A percentile compares a stretch with the other conserved stretches of the same genome.
Evolutionary conservation across 37 sponge, comb jelly and placozoan species (phyloP).

Genomic region (Corticium candelabrum): DNA sequence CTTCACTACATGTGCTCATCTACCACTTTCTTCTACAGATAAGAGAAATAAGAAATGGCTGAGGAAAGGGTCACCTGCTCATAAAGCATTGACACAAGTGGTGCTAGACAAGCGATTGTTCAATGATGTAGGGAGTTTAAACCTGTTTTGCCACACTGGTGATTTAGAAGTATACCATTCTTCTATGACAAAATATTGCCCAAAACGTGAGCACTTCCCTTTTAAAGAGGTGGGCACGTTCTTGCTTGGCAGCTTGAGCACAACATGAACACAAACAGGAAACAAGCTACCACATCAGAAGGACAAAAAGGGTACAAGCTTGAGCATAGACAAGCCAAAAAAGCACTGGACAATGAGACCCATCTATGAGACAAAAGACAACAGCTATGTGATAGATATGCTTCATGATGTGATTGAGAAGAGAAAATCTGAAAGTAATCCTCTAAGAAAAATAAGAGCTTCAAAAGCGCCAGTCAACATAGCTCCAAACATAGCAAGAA

Average conservation of each 20-base stretch:
- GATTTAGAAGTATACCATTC: slow-evolving; percentile 2
- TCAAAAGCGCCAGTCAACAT: not conserved
- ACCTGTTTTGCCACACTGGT: too few relatives aligned
- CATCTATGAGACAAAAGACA: too few relatives aligned
- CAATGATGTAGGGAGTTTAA: not conserved
- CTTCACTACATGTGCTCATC: not conserved
- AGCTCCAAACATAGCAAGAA: not conserved
- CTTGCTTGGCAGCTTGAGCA: too few relatives aligned
- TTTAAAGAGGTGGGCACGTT: not conserved
- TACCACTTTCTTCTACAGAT: not conserved
- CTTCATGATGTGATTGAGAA: not conserved
- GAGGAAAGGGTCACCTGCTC: not conserved
- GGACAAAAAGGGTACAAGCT: not conserved
- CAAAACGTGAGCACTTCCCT: not conserved
- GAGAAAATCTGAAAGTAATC: too few relatives aligned
- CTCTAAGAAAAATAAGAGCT: not conserved
- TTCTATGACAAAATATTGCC: not conserved
- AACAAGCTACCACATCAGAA: too few relatives aligned
- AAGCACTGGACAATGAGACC: too few relatives aligned
- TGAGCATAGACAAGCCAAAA: not conserved
- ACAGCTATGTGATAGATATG: too few relatives aligned
- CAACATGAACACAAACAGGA: not conserved
- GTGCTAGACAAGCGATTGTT: not conserved
- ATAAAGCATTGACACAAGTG: not conserved
- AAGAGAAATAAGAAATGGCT: not conserved